Percentiles rank a stretch among this genome's conserved stretches.
Evolutionary conservation across 92 coral and sea anemone species (phyloP).

Genomic region (Zoanthus solanderi): DNA sequence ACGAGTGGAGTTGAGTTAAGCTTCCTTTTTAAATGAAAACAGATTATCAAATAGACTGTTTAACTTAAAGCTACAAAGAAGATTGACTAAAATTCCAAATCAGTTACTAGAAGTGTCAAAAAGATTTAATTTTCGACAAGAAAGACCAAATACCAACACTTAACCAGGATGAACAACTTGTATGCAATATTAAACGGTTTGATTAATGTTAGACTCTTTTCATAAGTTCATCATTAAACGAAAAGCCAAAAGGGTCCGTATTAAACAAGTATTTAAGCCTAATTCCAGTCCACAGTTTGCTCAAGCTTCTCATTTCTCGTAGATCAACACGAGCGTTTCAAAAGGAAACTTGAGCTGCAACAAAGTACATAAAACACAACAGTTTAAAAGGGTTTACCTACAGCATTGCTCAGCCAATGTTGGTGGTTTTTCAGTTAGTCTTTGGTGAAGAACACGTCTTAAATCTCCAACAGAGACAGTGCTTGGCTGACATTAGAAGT

Average conservation of each 20-base stretch:
- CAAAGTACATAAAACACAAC: not conserved
- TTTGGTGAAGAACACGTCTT: not conserved
- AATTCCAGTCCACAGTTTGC: not conserved
- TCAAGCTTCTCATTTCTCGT: not conserved
- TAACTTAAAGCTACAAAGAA: not conserved
- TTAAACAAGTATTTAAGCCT: not conserved
- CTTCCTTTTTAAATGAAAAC: not conserved
- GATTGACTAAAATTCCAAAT: not conserved
- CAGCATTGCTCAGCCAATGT: not conserved
- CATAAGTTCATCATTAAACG: not conserved
- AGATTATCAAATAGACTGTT: not conserved
- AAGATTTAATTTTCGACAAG: not conserved
- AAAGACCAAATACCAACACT: constrained; percentile 4
- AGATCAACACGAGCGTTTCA: constrained; percentile 28
- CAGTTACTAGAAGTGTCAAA: not conserved
- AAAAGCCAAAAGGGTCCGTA: not conserved
- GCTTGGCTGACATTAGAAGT: constrained; percentile 1
- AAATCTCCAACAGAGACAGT: not conserved
- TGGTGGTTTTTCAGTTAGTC: not conserved
- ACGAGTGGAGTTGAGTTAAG: too few species aligned
- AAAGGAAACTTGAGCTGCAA: constrained; percentile 24
- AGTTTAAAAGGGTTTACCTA: not conserved
- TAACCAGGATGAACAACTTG: not conserved
- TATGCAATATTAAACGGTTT: not conserved
- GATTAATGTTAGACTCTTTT: not conserved